Evolutionary conservation across 2,113 vertebrate species (phyloP), one percentile per base, ranked within the genome.

Genomic region (Triplophysa dalaica): DNA sequence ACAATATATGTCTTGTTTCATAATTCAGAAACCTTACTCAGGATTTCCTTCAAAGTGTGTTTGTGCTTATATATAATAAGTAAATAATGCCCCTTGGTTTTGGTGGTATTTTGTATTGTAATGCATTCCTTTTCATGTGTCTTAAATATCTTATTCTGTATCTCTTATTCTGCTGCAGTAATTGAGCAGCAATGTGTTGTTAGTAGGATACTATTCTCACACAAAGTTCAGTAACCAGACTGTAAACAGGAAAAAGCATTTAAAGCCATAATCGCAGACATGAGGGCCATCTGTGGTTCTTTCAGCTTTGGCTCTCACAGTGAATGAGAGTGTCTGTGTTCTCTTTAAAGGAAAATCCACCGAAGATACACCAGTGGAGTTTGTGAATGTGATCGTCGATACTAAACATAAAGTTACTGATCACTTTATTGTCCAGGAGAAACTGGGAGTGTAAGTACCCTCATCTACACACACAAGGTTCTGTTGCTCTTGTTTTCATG

Each of bases 391-490:
- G 82, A 87, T 87, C 0, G 79, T 96, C 63, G 91, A 94, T 82
- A 89, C 86, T 12, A 56, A 77, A 17, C 87, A 93, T 83, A 93
- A 93, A 84, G 90, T 94, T 75, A 91, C 74, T 0, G 94, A 95
- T 0, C 78, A 92, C 26, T 97, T 95, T 86, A 78, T 21, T 0
- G 81, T 91, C 80, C 90, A 91, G 85, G 94, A 97, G 86, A 95
- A 94, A 84, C 89, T 97, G 12, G 95, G 95, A 75, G 91, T 93
- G 95, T 97, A 79, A 95, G 95, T 92, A 83, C 74, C 29, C 45
- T 10, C 8, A 67, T 43, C 13, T 33, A 58, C 48, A 75, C 22
- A 50, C 12, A 26, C 3, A 38, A 48, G 6, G 33, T 5, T 38
- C 33, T 38, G 33, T 38, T 38, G 33, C 33, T 54, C 61, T 66